Evolutionary conservation across 2,113 vertebrate genomes (phyloP).

Genomic region (Siniperca knerii): DNA sequence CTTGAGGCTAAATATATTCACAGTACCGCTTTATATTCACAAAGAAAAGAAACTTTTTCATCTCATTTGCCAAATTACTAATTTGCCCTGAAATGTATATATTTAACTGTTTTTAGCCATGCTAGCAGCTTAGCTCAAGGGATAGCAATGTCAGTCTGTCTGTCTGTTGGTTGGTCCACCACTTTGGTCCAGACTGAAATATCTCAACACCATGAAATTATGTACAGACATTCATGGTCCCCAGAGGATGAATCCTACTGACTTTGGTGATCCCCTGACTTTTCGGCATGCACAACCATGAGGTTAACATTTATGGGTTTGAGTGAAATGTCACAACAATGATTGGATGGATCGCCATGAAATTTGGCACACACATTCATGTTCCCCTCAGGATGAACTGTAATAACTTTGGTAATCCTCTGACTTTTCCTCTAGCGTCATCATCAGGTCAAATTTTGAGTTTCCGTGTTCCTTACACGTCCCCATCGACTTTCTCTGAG

Average conservation of each 20-base stretch:
- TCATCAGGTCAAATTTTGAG: background rate
- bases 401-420: background rate
- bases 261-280: background rate
- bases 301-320: background rate
- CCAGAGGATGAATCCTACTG: background rate
- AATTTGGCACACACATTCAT: too few species aligned
- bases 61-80: background rate
- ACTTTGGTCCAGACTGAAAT: background rate
- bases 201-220: background rate
- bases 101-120: background rate
- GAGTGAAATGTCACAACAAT: background rate
- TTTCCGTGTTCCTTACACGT: slow-evolving; percentile 7
- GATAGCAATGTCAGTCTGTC: background rate
- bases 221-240: too few species aligned
- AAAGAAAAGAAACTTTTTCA: background rate
- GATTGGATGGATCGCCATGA: background rate
- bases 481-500: slow-evolving; percentile 6
- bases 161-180: background rate
- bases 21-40: background rate
- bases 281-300: background rate
- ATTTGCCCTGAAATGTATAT: background rate
- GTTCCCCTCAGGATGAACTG: background rate
- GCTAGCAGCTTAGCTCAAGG: background rate
- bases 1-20: background rate
- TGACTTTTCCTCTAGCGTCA: background rate